Conservation (phyloP, 2,113 vertebrate genomes). For the Calyptommatus sinebrachiatus region DNA sequence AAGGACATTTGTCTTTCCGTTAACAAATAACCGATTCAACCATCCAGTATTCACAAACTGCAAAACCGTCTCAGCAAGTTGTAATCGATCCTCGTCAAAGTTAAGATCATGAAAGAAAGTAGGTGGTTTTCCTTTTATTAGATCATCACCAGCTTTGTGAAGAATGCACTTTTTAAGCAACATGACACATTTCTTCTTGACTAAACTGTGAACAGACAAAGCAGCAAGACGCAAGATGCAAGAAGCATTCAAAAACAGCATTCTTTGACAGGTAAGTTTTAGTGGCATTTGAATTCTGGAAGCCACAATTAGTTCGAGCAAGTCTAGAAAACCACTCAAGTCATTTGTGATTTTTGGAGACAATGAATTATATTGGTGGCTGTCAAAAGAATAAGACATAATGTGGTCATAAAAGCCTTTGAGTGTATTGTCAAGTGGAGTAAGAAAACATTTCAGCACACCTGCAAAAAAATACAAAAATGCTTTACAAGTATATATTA, state of each 20-base stretch:
- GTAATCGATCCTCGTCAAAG: constrained; percentile 58
- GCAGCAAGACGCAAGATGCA: constrained; percentile 62
- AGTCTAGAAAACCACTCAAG: constrained; percentile 74
- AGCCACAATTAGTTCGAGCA: constrained; percentile 80
- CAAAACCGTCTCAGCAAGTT: constrained; percentile 69
- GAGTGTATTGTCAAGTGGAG: constrained; percentile 71
- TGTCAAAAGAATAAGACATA: constrained; percentile 54
- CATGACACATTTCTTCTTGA: constrained; percentile 78
- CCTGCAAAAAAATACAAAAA: constrained; percentile 61
- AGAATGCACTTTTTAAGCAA: constrained; percentile 84
- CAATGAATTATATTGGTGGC: constrained; percentile 3
- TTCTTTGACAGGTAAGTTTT: constrained; percentile 67
- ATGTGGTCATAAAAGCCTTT: constrained; percentile 69
- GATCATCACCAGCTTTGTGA: constrained; percentile 79
- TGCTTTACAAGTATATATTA: constrained; percentile 5
- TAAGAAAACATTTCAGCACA: constrained; percentile 70
- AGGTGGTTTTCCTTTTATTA: constrained; percentile 34
- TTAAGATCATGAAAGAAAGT: neutral
- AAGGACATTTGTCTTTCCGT: constrained; percentile 69
- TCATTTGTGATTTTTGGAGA: constrained; percentile 47
- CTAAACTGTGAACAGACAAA: constrained; percentile 67
- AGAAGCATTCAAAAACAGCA: constrained; percentile 67
- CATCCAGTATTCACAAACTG: constrained; percentile 67
- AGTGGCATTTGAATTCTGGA: constrained; percentile 62
- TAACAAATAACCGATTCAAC: constrained; percentile 68